These are phyloP conservation scores for Amiota mariae DNA, from an alignment of 2,888 invertebrate species.

Conservation along the genomic window DNA sequence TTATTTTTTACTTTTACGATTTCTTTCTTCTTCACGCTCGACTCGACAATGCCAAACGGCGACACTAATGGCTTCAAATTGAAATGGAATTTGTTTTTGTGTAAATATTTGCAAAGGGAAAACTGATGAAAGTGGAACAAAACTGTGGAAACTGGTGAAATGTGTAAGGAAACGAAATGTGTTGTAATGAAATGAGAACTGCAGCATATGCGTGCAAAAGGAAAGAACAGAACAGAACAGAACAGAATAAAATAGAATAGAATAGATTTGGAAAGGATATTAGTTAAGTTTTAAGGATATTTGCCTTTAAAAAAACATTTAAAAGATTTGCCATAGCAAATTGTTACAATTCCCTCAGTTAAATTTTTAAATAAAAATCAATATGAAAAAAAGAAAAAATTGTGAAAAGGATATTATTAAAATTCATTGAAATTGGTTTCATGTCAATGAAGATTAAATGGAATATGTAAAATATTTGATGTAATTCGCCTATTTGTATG, in stretches of 20 bases:
- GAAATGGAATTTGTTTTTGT: conserved; percentile 58
- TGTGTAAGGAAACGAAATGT: conserved; percentile 21
- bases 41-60: conserved; percentile 42
- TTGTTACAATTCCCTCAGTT: too few relatives aligned
- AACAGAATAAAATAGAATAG: too few relatives aligned
- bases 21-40: not conserved
- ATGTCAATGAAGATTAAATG: too few relatives aligned
- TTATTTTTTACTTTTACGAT: not conserved
- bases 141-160: conserved; percentile 17
- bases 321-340: not conserved
- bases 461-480: too few relatives aligned
- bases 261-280: too few relatives aligned
- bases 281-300: conserved; percentile 14
- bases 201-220: conserved; percentile 23
- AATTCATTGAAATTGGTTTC: too few relatives aligned
- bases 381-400: too few relatives aligned
- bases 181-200: conserved; percentile 15
- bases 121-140: not conserved
- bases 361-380: too few relatives aligned
- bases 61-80: conserved; percentile 63
- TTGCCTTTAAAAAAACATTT: conserved; percentile 1
- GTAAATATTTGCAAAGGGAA: conserved; percentile 49
- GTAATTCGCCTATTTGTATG: too few relatives aligned
- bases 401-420: too few relatives aligned
- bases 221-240: too few relatives aligned